Evolutionary conservation across 1,140 invertebrate species (phyloP), one percentile per base, ranked within the genome.

Genomic region (Caerostris darwini): DNA sequence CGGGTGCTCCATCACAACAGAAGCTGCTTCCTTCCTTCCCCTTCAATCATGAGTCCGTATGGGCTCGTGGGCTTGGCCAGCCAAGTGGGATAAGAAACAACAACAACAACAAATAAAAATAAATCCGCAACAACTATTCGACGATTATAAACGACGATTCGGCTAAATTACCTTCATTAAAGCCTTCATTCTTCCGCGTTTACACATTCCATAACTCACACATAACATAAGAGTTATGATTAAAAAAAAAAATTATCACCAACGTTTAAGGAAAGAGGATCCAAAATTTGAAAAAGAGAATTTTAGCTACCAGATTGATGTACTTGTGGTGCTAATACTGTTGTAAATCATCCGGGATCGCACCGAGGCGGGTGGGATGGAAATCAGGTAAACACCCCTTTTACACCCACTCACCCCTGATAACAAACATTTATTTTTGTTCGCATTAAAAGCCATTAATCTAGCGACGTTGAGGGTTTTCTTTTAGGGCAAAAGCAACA

Each of bases 351-450:
- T 90, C 71, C 10, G 3, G 3, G n/a, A 3, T 61, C 34, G 10
- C 64, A 19, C 4, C 50, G 12, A n/a, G 3, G 87, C 5, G 89
- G 69, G 57, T 8, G 67, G 89, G 10, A 58, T 14, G 7, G 17
- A 90, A 90, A 90, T 90, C 69, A 90, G 89, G 89, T 90, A 90
- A 90, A 90, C 89, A 69, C 89, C 89, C 89, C 58, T 17, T 90
- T 90, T 50, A 59, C 34, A 12, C 54, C 50, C 5, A 12, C 61
- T n/a, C 17, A 12, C 7, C 61, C 56, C 8, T 7, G 89, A 90
- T 90, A 90, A 90, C 53, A 87, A 34, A 61, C 64, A 87, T 50
- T 12, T 81, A 34, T 90, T 90, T 90, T 81, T 82, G 10, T n/a
- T 34, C 50, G 17, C 64, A 34, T 54, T 50, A 58, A 81, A 90